Conservation (phyloP, 2,797 vertebrate species). For the Acipenser oxyrinchus region DNA sequence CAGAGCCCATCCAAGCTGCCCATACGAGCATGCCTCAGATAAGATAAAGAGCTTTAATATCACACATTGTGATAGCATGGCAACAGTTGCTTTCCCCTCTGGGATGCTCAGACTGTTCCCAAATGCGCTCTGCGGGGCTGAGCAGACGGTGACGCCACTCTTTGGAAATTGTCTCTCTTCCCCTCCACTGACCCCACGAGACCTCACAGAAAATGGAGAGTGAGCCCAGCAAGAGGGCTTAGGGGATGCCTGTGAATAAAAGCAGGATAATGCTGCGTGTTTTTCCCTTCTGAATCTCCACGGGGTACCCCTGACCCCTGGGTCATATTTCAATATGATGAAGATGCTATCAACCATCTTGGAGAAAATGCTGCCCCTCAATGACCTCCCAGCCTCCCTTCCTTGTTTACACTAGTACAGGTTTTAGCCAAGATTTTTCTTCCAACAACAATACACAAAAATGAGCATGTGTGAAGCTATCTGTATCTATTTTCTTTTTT, state of each 20-base stretch:
- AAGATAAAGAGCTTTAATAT: conserved; percentile 63
- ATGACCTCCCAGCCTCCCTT: conserved; percentile 17
- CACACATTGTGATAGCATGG: conserved; percentile 39
- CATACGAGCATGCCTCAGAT: conserved; percentile 30
- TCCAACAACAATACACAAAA: not conserved
- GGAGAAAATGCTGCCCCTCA: conserved; percentile 31
- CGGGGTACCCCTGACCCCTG: conserved; percentile 47
- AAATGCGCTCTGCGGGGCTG: conserved; percentile 7
- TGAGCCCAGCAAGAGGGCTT: conserved; percentile 36
- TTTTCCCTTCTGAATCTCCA: conserved; percentile 44
- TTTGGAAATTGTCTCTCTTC: conserved; percentile 40
- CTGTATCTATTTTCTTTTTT: no score
- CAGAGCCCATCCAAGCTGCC: conserved; percentile 47
- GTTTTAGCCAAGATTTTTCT: conserved; percentile 11
- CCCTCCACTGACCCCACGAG: conserved; percentile 41
- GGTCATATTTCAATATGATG: conserved; percentile 41
- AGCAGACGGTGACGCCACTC: conserved; percentile 37
- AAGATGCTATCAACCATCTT: conserved; percentile 40
- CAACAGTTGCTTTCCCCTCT: conserved; percentile 56
- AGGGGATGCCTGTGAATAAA: conserved; percentile 47
- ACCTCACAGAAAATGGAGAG: conserved; percentile 45
- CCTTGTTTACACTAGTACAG: not conserved
- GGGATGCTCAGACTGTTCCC: conserved; percentile 12
- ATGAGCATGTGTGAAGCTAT: no score
- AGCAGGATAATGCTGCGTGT: conserved; percentile 45